phyloP scores from a whole-genome alignment of 2,888 invertebrate species.

The Ecdyonurus torrentis region DNA sequence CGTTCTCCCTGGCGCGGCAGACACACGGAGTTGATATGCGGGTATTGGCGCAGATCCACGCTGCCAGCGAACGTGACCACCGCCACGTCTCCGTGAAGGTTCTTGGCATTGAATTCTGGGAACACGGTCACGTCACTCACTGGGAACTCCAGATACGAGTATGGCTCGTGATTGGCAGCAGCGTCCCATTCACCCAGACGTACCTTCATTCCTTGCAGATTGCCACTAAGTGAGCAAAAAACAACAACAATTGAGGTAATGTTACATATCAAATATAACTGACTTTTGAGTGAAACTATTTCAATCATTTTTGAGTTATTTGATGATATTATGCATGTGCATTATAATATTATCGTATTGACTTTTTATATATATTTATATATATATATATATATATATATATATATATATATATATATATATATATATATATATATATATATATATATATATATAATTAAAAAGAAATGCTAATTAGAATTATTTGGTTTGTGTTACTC shows the following conservation, averaged over 20 bases:
- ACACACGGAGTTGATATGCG: constrained; percentile 33
- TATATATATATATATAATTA: too few species aligned
- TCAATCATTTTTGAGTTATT: too few species aligned
- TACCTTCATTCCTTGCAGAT: constrained; percentile 33
- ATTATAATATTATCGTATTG: too few species aligned
- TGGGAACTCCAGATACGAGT: constrained; percentile 43
- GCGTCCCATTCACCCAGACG: constrained; percentile 65
- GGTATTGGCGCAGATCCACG: constrained; percentile 24
- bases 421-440: too few species aligned
- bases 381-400: background rate
- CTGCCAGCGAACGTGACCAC: constrained; percentile 44
- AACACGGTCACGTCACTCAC: constrained; percentile 41
- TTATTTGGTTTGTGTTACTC: too few species aligned
- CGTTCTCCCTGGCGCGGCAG: constrained; percentile 25
- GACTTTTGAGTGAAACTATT: too few species aligned
- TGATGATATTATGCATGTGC: too few species aligned
- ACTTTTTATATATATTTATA: background rate
- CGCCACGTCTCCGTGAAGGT: constrained; percentile 67
- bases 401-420: background rate
- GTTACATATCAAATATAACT: too few species aligned
- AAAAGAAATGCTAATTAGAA: too few species aligned
- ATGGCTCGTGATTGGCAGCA: constrained; percentile 41
- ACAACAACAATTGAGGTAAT: too few species aligned
- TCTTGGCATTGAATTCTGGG: constrained; percentile 48
- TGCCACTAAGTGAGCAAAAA: too few species aligned